A percentile compares a stretch with the other conserved stretches of the same genome.
phyloP scores from a whole-genome alignment of 2,113 vertebrate genomes.

The Carollia perspicillata region DNA sequence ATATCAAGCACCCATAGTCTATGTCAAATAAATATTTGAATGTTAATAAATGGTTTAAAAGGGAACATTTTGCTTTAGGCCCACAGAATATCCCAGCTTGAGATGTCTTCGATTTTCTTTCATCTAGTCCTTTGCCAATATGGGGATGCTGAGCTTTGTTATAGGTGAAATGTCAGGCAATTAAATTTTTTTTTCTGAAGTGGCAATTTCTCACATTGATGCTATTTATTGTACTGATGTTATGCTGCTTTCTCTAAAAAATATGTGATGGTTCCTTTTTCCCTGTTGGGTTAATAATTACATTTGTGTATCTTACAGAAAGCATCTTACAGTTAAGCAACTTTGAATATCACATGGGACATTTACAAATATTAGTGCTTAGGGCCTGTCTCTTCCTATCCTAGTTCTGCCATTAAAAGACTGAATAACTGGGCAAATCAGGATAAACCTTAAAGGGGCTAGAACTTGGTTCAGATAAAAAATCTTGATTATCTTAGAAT shows the following conservation, averaged over 20 bases:
- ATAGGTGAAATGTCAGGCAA: neutral
- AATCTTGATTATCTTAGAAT: slow-evolving; percentile 17
- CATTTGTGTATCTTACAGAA: neutral
- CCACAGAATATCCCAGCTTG: neutral
- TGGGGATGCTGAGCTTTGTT: neutral
- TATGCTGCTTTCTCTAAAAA: slow-evolving; percentile 12
- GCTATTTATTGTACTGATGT: neutral
- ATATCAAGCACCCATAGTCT: neutral
- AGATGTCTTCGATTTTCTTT: neutral
- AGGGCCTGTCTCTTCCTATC: neutral
- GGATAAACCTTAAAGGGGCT: slow-evolving; percentile 13
- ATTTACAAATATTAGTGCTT: neutral
- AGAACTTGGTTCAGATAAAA: slow-evolving; percentile 9
- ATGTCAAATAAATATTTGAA: neutral
- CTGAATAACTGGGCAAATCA: neutral
- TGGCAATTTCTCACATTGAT: neutral
- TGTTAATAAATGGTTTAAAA: neutral
- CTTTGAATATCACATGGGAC: neutral
- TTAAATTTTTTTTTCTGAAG: neutral
- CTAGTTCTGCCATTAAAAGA: neutral
- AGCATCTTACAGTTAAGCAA: slow-evolving; percentile 25
- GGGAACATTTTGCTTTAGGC: neutral
- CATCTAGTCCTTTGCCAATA: neutral
- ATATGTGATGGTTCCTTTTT: neutral
- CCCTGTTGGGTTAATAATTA: neutral